Conservation (phyloP, 2,797 vertebrate genomes). For the Sorex maritimensis region DNA sequence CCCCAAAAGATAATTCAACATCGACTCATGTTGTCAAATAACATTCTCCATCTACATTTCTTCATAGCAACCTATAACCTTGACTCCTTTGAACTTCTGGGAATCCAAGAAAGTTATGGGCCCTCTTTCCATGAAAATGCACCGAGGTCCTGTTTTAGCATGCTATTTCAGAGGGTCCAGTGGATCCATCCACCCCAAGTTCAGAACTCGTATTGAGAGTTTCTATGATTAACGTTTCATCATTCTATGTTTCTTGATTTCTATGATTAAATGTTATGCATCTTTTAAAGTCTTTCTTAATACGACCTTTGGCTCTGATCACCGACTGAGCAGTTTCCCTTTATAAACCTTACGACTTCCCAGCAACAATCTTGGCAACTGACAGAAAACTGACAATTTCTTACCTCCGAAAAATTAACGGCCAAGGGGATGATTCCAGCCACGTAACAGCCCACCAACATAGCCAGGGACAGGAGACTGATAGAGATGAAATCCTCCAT, state of each 20-base stretch:
- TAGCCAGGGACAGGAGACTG: slow-evolving; percentile 96
- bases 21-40: slow-evolving; percentile 38
- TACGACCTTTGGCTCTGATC: slow-evolving; percentile 13
- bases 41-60: slow-evolving; percentile 40
- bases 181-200: neutral
- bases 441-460: slow-evolving; percentile 99
- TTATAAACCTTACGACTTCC: neutral
- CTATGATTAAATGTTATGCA: neutral
- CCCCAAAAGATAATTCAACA: slow-evolving; percentile 42
- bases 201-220: slow-evolving; percentile 36
- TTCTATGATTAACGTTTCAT: neutral
- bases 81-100: slow-evolving; percentile 57
- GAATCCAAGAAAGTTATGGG: slow-evolving; percentile 41
- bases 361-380: slow-evolving; percentile 10
- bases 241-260: neutral
- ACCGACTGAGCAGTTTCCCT: slow-evolving; percentile 2
- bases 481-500: slow-evolving; percentile 99
- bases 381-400: slow-evolving; percentile 71
- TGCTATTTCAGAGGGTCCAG: slow-evolving; percentile 28
- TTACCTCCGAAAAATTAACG: slow-evolving; percentile 99
- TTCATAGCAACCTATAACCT: neutral
- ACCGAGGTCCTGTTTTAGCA: neutral
- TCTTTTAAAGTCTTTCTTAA: slow-evolving; percentile 49
- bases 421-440: slow-evolving; percentile 98
- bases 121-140: slow-evolving; percentile 35